Evolutionary conservation across 2,113 vertebrate genomes (phyloP), one percentile per base, ranked within the genome.

Genomic region (Vimba vimba): DNA sequence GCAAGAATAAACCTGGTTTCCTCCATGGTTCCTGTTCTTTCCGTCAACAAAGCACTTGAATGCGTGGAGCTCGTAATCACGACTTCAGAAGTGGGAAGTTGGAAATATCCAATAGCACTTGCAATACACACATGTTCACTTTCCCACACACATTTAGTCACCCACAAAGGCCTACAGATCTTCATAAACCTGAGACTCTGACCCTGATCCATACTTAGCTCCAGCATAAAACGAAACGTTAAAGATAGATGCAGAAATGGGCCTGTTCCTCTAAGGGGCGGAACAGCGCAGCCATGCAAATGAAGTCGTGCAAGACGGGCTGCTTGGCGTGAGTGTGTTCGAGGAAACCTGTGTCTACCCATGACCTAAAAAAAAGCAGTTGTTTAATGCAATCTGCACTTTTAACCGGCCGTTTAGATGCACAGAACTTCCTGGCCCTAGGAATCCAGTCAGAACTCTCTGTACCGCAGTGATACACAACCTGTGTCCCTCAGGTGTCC

Each of bases 191-290:
- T 52, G 82, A 79, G 82, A 89, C 66, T 79, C 59, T 87, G 88
- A 89, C 87, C 88, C 85, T 87, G 73, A 77, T 78, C 84, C 92
- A 94, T 93, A 91, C 89, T 89, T 93, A 93, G 92, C 91, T 92
- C 90, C 76, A 92, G 91, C 89, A 71, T 89, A 85, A 83, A 85
- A 82, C 21, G 71, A 62, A n/a, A 45, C 21, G 89, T 90, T 90
- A 92, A 91, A 94, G 89, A 93, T 93, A 94, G 92, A 23, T 47
- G 81, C 91, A 89, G 89, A 94, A 94, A 88, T 93, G 91, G 93
- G 93, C 93, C 93, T 92, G 88, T 91, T 89, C 89, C 91, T 92
- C 91, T 87, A 91, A 86, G 86, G 91, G 79, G 87, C 47, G 85
- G 86, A 73, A 86, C 83, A 52, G 76, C 9, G 55, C 47, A 79